Percentiles rank a stretch among this genome's conserved stretches.
Conservation (phyloP, 1,140 invertebrate genomes). For the Bicyclus anynana region DNA sequence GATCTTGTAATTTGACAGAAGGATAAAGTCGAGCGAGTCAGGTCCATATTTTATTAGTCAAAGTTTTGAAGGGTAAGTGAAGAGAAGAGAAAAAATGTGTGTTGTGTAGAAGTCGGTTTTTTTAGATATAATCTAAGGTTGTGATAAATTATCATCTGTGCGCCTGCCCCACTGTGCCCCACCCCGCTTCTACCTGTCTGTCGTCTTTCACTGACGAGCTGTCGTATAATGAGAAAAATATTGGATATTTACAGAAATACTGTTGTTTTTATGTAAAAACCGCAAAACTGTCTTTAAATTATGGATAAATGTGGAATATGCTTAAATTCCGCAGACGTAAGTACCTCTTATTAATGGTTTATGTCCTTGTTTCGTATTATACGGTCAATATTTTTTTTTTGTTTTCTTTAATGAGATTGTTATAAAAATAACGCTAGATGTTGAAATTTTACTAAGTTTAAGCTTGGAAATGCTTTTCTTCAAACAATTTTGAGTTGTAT, state of each 20-base stretch:
- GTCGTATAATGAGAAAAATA: slow-evolving; percentile 59
- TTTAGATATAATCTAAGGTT: too few relatives aligned
- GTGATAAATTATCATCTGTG: too few relatives aligned
- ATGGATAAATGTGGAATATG: slow-evolving; percentile 73
- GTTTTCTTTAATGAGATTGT: slow-evolving; percentile 65
- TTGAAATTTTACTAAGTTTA: slow-evolving; percentile 24
- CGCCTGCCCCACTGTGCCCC: slow-evolving; percentile 47
- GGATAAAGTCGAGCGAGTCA: too few relatives aligned
- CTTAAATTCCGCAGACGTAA: slow-evolving; percentile 61
- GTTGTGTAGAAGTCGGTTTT: too few relatives aligned
- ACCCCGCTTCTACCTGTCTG: slow-evolving; percentile 51
- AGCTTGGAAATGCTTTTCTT: slow-evolving; percentile 10
- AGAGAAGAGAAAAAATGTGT: too few relatives aligned
- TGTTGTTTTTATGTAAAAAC: slow-evolving; percentile 42
- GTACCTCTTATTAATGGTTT: slow-evolving; percentile 31
- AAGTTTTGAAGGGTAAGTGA: too few relatives aligned
- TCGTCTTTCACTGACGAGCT: slow-evolving; percentile 51
- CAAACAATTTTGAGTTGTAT: not conserved
- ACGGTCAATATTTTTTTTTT: slow-evolving; percentile 67
- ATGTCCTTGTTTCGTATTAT: slow-evolving; percentile 35
- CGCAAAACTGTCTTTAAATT: slow-evolving; percentile 28
- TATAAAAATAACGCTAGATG: slow-evolving; percentile 59
- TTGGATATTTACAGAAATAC: slow-evolving; percentile 48
- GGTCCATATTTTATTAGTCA: too few relatives aligned
- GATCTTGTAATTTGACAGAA: too few relatives aligned